Base-by-base conservation (phyloP, 2,888 invertebrate species). In the Cephalotes varians region DNA sequence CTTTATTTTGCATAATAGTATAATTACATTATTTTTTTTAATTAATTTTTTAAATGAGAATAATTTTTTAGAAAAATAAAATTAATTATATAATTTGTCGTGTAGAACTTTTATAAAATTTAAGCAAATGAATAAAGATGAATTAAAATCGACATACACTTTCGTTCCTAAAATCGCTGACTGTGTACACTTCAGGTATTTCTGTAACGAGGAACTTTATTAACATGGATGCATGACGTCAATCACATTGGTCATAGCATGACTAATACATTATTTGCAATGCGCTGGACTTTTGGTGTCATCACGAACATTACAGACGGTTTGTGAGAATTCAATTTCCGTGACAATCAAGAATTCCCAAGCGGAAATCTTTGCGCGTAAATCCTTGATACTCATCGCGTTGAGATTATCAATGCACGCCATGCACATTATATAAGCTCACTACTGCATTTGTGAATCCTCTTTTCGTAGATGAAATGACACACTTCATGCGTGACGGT, bases 401-500 rank as follows among this genome's bases (percentile, higher is more conserved):
- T 18, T 12, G 21, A 28, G 44, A 64, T 34, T 65, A 34, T 64
- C 62, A 60, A 40, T 62, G 40, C 4, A 77, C 56, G 62, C 37
- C 25, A 47, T 28, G 40, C 10, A 44, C 60, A 49, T 71, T 71
- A 65, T 60, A 37, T 67, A 67, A 81, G 54, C 40, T 54, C 64
- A 37, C 21, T 49, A n/a, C 10, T 40, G 64, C 56, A 65, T 64
- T 76, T 10, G 60, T 21, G 77, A 44, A 81, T 77, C 54, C 54
- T 7, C 4, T 31, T 77, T 58, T 80, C 37, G 60, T 47, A 64
- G 47, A 58, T 40, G 49, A 34, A 31, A 67, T 67, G 80, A 82
- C 79, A 60, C 12, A 79, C n/a, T 37, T 58, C 80, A 67, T 47
- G 82, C 82, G 67, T 79, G 82, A 82, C 82, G 79, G 18, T 79